Evolutionary conservation across 2,113 vertebrate species (phyloP), one percentile per base, ranked within the genome.

Genomic region (Tachycineta bicolor): DNA sequence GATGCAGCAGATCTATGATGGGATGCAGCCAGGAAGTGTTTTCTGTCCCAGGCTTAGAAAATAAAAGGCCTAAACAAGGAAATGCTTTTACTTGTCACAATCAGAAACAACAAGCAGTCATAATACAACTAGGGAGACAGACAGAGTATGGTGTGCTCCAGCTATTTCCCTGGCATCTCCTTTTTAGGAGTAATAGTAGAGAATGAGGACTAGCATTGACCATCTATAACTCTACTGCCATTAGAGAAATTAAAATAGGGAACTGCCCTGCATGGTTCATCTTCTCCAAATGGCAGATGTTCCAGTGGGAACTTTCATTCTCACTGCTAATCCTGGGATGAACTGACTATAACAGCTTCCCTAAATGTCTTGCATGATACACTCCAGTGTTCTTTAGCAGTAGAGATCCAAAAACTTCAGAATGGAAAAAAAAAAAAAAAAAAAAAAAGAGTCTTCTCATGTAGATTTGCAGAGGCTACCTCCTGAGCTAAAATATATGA

Each of bases 1-100:
- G 83, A 90, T 89, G 83, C 64, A 92, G 90, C 71, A 92, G 60
- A 90, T 83, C 60, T 71, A 44, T 7, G 26, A 49, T 63, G 83
- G 60, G 87, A 80, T 70, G 53, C 22, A 81, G 90, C 65, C 93
- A 93, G 85, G 50, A 92, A 84, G 60, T 71, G 73, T 90, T 97
- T 88, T 93, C 47, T 92, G 39, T 93, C 64, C 90, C 82, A 93
- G 67, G 50, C 75, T 90, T 62, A 52, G 15, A 88, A 60, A 89
- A 93, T 67, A 60, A 34, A 64, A 64, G 76, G 65, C 76, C 85
- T 86, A 81, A 85, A 89, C 64, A 83, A 83, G 85, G 77, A 92
- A 91, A 86, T 12, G 21, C 64, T 93, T 93, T 75, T 46, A 39
- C 90, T 96, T 84, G 83, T 78, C 85, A 94, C 53, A 60, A 31